Evolutionary conservation across 2,797 vertebrate genomes (phyloP).

Genomic region (Rhadinocentrus ornatus): DNA sequence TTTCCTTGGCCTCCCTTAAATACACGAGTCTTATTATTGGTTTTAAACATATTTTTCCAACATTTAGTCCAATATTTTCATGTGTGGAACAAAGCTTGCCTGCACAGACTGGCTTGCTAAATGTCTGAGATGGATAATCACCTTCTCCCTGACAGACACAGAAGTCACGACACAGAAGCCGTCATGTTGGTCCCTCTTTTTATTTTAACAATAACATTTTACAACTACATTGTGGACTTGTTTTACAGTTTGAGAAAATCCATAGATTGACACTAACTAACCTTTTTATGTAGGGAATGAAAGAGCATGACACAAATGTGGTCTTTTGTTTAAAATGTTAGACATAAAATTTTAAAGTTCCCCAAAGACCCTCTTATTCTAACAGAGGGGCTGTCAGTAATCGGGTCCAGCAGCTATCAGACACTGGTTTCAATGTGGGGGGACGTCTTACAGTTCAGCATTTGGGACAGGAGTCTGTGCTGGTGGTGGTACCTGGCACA

Average conservation of each 20-base stretch:
- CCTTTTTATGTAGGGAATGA: neutral
- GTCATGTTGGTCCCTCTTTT: constrained; percentile 30
- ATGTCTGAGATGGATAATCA: neutral
- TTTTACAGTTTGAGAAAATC: constrained; percentile 22
- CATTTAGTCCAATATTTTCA: neutral
- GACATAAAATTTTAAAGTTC: neutral
- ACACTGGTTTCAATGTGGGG: constrained; percentile 87
- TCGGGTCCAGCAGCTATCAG: constrained; percentile 28
- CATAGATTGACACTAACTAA: neutral
- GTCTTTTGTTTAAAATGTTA: neutral
- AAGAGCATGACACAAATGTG: neutral
- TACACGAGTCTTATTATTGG: neutral
- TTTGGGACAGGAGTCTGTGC: constrained; percentile 79
- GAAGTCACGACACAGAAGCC: neutral
- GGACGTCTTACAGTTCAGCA: constrained; percentile 70
- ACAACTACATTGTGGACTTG: neutral
- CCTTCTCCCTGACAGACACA: too few species aligned
- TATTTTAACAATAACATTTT: constrained; percentile 42
- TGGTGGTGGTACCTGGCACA: constrained; percentile 82
- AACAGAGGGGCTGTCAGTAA: neutral
- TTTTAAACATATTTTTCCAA: neutral
- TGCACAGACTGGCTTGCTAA: neutral
- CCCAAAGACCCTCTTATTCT: neutral
- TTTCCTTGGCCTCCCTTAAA: neutral
- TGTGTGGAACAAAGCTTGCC: neutral